phyloP scores from a whole-genome alignment of 1,140 invertebrate genomes.

The Drosophila lacteicornis region DNA sequence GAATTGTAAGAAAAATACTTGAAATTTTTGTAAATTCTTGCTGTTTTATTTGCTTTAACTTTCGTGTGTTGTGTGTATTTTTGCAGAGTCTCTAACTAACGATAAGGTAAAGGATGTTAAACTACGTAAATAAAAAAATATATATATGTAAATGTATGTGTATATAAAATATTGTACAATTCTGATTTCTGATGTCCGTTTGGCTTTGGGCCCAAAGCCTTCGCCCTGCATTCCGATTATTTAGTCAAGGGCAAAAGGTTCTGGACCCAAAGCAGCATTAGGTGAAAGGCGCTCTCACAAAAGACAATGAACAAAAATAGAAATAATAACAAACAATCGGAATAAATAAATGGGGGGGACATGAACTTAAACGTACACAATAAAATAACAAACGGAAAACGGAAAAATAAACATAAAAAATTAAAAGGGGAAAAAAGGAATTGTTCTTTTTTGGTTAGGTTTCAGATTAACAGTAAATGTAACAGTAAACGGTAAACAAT shows the following conservation, averaged over 20 bases:
- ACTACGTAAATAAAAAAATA: constrained; percentile 59
- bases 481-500: constrained; percentile 56
- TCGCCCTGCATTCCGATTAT: constrained; percentile 16
- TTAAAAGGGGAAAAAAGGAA: constrained; percentile 32
- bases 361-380: constrained; percentile 53
- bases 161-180: constrained; percentile 58
- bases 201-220: constrained; percentile 47
- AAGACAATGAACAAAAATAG: constrained; percentile 52
- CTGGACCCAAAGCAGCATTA: constrained; percentile 75
- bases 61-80: constrained; percentile 7
- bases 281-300: constrained; percentile 70
- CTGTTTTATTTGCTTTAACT: constrained; percentile 63
- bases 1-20: constrained; percentile 52
- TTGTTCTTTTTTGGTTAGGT: constrained; percentile 47
- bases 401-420: constrained; percentile 29
- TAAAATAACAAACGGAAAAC: constrained; percentile 57
- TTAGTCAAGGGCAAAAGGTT: constrained; percentile 43
- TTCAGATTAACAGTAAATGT: constrained; percentile 57
- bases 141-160: constrained; percentile 16
- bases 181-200: constrained; percentile 67
- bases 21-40: constrained; percentile 45
- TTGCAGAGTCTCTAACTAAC: constrained; percentile 76
- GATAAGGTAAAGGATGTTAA: constrained; percentile 77
- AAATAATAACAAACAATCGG: constrained; percentile 28
- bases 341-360: constrained; percentile 27